Percentiles rank a stretch among this genome's conserved stretches.
Evolutionary conservation across 1,140 invertebrate genomes (phyloP).

Genomic region (Lanistes nyassanus): DNA sequence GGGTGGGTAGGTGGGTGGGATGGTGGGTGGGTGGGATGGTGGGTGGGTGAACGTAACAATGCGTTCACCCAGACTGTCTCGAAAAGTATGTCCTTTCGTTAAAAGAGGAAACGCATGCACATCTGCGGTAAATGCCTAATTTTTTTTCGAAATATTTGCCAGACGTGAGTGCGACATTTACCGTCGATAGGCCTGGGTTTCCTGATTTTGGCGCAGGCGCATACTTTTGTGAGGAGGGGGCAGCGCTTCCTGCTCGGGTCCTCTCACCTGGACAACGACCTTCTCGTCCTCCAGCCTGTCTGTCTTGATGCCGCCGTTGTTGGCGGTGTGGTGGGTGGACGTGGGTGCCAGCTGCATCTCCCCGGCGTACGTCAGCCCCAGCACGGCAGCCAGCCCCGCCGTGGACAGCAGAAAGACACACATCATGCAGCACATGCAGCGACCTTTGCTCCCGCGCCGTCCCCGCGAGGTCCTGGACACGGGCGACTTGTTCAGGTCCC

Average conservation of each 20-base stretch:
- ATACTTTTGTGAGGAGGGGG: no score
- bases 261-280: background rate
- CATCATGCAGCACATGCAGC: conserved; percentile 30
- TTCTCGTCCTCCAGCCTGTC: background rate
- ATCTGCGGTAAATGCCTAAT: background rate
- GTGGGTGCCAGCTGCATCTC: background rate
- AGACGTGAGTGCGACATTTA: background rate
- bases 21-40: background rate
- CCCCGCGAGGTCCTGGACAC: background rate
- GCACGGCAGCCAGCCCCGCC: conserved; percentile 15
- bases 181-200: no score
- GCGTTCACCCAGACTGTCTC: no score
- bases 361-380: conserved; percentile 23
- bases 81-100: no score
- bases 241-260: no score
- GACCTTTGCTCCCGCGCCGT: conserved; percentile 11
- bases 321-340: conserved; percentile 3
- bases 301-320: conserved; percentile 13
- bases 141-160: background rate
- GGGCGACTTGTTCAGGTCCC: conserved; percentile 20
- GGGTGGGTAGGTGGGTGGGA: background rate
- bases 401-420: conserved; percentile 27
- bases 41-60: background rate
- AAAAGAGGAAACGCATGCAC: background rate
- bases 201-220: no score